Evolutionary conservation across 2,888 invertebrate species (phyloP).

Genomic region (Sminthurides aquaticus): DNA sequence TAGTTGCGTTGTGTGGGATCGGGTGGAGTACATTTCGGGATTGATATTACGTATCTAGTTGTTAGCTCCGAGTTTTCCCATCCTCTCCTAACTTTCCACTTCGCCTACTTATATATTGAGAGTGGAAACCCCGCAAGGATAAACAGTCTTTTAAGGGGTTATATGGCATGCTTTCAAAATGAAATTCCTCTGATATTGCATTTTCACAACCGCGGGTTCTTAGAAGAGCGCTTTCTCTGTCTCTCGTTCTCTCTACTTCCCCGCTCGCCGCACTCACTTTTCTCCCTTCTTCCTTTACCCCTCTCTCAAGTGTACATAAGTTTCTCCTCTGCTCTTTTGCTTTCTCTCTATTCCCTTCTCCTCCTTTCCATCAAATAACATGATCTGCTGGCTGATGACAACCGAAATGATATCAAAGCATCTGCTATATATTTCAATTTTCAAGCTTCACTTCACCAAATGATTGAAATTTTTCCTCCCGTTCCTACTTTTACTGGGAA

Average conservation of each 20-base stretch:
- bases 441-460: slow-evolving; percentile 44
- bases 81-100: slow-evolving; percentile 4
- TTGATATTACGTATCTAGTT: slow-evolving; percentile 6
- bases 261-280: neutral
- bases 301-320: neutral
- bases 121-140: slow-evolving; percentile 42
- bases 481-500: slow-evolving; percentile 17
- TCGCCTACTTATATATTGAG: slow-evolving; percentile 35
- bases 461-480: slow-evolving; percentile 44
- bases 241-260: slow-evolving; percentile 11
- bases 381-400: slow-evolving; percentile 44
- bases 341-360: slow-evolving; percentile 15
- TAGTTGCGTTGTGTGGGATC: neutral
- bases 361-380: slow-evolving; percentile 43
- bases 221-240: slow-evolving; percentile 11
- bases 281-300: neutral
- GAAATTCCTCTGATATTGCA: slow-evolving; percentile 45
- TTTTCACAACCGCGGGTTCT: slow-evolving; percentile 36
- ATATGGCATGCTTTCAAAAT: slow-evolving; percentile 44
- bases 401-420: slow-evolving; percentile 45
- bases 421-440: slow-evolving; percentile 45
- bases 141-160: slow-evolving; percentile 44
- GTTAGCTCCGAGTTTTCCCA: slow-evolving; percentile 9
- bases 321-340: neutral
- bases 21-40: slow-evolving; percentile 12